Evolutionary conservation across 2,888 invertebrate genomes (phyloP), one percentile per base, ranked within the genome.

Genomic region (Cephalotes varians): DNA sequence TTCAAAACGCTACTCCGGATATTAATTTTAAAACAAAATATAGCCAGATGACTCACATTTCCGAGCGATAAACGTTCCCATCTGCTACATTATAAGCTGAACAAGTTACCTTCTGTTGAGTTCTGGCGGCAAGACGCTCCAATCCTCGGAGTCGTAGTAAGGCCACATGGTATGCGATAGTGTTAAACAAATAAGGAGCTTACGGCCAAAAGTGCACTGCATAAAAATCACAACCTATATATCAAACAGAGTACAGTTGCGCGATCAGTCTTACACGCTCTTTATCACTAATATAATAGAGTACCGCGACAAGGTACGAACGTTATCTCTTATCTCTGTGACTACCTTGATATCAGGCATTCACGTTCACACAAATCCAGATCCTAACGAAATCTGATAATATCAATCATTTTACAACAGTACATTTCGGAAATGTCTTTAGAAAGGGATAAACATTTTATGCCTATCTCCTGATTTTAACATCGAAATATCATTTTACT

Each of bases 81-180:
- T 60, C 60, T 80, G 54, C 28, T 28, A n/a, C 15, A 49, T 56
- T 67, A 67, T 31, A 79, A 64, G 12, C 67, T 12, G 44, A 67
- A 40, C 12, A 44, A 72, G 58, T 94, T 96, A 98, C 98, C 98
- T 97, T 96, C 98, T 96, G 93, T 98, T 98, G 90, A 97, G 96
- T 95, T 98, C 98, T 82, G 97, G 97, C 86, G 98, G 98, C 91
- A 98, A 95, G 90, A 98, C 97, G 95, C 98, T 98, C 97, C 97
- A 97, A 94, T 98, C 98, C 83, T 97, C 95, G 15, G 92, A 96
- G 94, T 98, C 98, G 94, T 97, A 97, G 93, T 96, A 96, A 62
- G 95, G 95, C 94, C 95, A 96, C 96, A 96, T 96, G 85, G 81
- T 93, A 6, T n/a, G 54, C 56, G 84, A 77, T 28, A 81, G 84